phyloP scores from a whole-genome alignment of 2,797 vertebrate species.

The Schizothorax lantsangensis region DNA sequence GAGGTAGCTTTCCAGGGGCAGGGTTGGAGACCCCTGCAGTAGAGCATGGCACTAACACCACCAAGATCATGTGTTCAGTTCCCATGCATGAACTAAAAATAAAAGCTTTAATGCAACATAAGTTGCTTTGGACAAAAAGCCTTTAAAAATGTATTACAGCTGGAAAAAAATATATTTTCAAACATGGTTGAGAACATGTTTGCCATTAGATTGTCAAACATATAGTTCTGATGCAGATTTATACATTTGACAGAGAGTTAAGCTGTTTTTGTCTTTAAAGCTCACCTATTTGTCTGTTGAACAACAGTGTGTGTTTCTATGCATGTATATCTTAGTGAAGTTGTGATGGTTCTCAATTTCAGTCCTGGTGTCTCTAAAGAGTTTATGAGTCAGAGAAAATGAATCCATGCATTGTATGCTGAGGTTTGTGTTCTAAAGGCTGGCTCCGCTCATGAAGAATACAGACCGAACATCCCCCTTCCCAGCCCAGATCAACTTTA shows the following conservation, averaged over 20 bases:
- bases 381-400: constrained; percentile 52
- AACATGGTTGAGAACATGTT: neutral
- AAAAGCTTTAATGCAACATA: neutral
- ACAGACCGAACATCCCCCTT: neutral
- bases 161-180: neutral
- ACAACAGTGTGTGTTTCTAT: neutral
- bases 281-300: neutral
- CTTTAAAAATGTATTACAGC: neutral
- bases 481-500: constrained; percentile 6
- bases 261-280: neutral
- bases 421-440: constrained; percentile 26
- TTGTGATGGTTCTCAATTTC: neutral
- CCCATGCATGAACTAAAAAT: neutral
- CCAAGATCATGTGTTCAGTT: neutral
- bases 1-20: too few species aligned
- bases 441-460: neutral
- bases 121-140: too few species aligned
- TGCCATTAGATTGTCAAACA: neutral
- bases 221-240: neutral
- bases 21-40: neutral
- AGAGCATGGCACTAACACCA: neutral
- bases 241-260: neutral
- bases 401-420: constrained; percentile 4
- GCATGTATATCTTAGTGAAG: neutral
- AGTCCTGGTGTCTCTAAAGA: neutral